Evolutionary conservation across 1,140 invertebrate species (phyloP).

Genomic region (Panagrolaimus sp.): DNA sequence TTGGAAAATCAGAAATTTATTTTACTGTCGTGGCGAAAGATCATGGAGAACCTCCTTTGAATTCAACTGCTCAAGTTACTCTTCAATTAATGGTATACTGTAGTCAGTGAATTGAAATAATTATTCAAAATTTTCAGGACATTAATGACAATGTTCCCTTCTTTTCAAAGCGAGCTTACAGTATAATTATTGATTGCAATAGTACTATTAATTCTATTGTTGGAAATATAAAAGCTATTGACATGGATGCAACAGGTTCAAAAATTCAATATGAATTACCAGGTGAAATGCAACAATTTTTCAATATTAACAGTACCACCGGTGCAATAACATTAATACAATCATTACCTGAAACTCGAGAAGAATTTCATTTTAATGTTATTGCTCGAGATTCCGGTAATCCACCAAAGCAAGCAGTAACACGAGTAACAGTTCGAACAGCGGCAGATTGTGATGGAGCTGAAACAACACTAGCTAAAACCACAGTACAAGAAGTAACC

Average conservation of each 20-base stretch:
- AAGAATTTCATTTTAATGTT: slow-evolving; percentile 13
- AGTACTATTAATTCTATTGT: not conserved
- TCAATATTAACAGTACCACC: slow-evolving; percentile 1
- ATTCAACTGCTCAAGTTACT: not conserved
- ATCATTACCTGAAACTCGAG: not conserved
- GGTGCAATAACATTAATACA: not conserved
- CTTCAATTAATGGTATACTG: not conserved
- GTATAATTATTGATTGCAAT: not conserved
- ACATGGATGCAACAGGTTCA: not conserved
- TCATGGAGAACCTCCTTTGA: not conserved
- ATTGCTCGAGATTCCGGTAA: not conserved
- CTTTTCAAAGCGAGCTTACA: slow-evolving; percentile 8
- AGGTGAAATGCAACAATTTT: slow-evolving; percentile 2
- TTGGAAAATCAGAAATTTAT: not conserved
- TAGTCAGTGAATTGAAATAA: not conserved
- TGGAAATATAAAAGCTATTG: slow-evolving; percentile 6
- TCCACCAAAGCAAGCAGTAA: slow-evolving; percentile 3
- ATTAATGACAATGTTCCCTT: slow-evolving; percentile 6
- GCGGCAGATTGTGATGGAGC: not conserved
- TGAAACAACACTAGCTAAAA: not conserved
- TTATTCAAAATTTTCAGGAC: not conserved
- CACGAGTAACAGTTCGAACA: not conserved
- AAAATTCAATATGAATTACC: slow-evolving; percentile 4
- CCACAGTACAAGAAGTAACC: not conserved
- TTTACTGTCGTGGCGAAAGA: slow-evolving; percentile 1